Evolutionary conservation across 92 coral and sea anemone genomes (phyloP).

Genomic region (Epizoanthus scotinus): DNA sequence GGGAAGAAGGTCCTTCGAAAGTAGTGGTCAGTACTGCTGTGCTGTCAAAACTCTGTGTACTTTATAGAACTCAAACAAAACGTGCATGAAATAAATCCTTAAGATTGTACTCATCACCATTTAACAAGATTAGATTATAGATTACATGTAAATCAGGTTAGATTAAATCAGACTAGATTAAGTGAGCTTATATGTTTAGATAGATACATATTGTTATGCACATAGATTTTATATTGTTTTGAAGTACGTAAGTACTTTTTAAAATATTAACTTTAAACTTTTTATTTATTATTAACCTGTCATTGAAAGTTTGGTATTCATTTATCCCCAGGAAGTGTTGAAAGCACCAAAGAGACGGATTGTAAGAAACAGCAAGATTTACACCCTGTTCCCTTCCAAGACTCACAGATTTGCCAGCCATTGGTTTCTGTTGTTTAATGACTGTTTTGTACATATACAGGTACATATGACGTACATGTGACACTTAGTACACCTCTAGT

Average conservation of each 20-base stretch:
- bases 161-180: too few species aligned
- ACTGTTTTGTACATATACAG: conserved; percentile 87
- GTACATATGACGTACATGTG: conserved; percentile 42
- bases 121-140: too few species aligned
- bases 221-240: too few species aligned
- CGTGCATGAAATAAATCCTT: too few species aligned
- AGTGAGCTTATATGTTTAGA: too few species aligned
- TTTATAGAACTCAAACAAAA: too few species aligned
- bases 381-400: conserved; percentile 83
- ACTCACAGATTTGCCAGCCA: conserved; percentile 91
- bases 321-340: conserved; percentile 69
- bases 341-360: conserved; percentile 82
- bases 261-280: too few species aligned
- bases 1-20: conserved; percentile 90
- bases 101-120: too few species aligned
- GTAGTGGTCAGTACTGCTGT: conserved; percentile 57
- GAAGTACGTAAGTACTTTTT: too few species aligned
- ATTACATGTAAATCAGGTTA: too few species aligned
- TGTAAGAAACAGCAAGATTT: conserved; percentile 79
- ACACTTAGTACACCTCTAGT: not conserved
- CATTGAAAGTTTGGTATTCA: not conserved
- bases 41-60: too few species aligned
- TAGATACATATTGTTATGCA: too few species aligned
- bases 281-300: not conserved
- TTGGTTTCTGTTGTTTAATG: conserved; percentile 80